A percentile compares a stretch with the other conserved stretches of the same genome.
These are phyloP conservation scores for Brachyptera putata DNA, from an alignment of 2,888 invertebrate species.

Conservation along the genomic window DNA sequence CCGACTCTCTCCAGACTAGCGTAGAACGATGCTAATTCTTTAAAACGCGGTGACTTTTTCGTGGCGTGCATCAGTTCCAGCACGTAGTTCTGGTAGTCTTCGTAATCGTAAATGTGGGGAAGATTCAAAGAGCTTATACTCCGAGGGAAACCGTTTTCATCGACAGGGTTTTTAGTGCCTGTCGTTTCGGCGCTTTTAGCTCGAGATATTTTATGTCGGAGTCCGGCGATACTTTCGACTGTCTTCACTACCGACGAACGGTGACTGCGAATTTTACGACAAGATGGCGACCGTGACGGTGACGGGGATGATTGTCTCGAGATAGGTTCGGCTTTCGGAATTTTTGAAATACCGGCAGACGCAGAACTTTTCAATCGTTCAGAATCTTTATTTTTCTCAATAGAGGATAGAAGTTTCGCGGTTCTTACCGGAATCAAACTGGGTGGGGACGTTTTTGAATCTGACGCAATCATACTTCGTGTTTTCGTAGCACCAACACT, in stretches of 20 bases:
- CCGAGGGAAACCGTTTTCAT: conserved; percentile 32
- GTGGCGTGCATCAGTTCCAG: conserved; percentile 59
- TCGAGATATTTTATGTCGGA: conserved; percentile 45
- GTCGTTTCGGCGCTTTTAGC: conserved; percentile 60
- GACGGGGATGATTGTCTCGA: conserved; percentile 19
- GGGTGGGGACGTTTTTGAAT: not conserved
- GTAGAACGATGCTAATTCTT: conserved; percentile 81
- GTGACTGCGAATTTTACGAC: conserved; percentile 57
- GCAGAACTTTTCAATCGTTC: not conserved
- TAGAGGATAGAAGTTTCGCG: not conserved
- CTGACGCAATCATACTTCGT: not conserved
- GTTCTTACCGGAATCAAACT: not conserved
- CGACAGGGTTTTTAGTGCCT: not conserved
- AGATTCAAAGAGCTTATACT: conserved; percentile 49
- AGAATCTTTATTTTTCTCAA: not conserved
- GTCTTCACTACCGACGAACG: conserved; percentile 46
- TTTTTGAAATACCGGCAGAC: no score
- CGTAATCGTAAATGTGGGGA: conserved; percentile 45
- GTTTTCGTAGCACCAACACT: no score
- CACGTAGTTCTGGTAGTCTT: conserved; percentile 65
- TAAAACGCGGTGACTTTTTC: conserved; percentile 72
- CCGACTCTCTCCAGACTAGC: conserved; percentile 79
- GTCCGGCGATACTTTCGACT: conserved; percentile 42
- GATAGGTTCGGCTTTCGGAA: not conserved
- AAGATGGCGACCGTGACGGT: conserved; percentile 56